Percentiles rank a stretch among this genome's conserved stretches.
Evolutionary conservation across 2,888 invertebrate species (phyloP).

Genomic region (Agriopis marginaria): DNA sequence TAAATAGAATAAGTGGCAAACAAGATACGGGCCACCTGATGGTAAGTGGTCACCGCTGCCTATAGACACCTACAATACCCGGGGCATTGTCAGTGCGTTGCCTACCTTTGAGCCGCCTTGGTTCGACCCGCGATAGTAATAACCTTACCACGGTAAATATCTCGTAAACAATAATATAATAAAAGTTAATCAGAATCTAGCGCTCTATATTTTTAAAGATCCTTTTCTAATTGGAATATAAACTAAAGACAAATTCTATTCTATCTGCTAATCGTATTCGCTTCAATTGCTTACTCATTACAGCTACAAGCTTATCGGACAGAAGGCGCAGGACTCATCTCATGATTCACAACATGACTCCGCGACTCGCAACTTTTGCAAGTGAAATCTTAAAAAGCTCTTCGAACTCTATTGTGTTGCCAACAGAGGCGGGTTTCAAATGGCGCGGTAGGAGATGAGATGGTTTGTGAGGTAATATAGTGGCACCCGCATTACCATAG

Average conservation of each 20-base stretch:
- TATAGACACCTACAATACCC: too few relatives aligned
- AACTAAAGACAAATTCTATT: neutral
- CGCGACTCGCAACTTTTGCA: slow-evolving; percentile 25
- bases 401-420: slow-evolving; percentile 27
- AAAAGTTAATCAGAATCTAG: too few relatives aligned
- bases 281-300: slow-evolving; percentile 41
- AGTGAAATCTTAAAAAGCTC: slow-evolving; percentile 21
- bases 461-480: slow-evolving; percentile 48
- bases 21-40: too few relatives aligned
- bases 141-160: too few relatives aligned
- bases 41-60: too few relatives aligned
- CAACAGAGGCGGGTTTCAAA: slow-evolving; percentile 17
- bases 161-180: too few relatives aligned
- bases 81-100: too few relatives aligned
- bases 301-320: slow-evolving; percentile 35
- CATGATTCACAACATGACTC: slow-evolving; percentile 44
- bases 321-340: slow-evolving; percentile 39
- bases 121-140: too few relatives aligned
- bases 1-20: too few relatives aligned
- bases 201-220: neutral
- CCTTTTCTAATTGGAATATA: neutral
- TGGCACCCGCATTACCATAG: slow-evolving; percentile 64
- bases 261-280: slow-evolving; percentile 21
- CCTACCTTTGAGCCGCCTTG: too few relatives aligned
- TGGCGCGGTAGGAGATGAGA: slow-evolving; percentile 1